phyloP scores from a whole-genome alignment of 2,888 invertebrate species.

The Vesta saturnalis region DNA sequence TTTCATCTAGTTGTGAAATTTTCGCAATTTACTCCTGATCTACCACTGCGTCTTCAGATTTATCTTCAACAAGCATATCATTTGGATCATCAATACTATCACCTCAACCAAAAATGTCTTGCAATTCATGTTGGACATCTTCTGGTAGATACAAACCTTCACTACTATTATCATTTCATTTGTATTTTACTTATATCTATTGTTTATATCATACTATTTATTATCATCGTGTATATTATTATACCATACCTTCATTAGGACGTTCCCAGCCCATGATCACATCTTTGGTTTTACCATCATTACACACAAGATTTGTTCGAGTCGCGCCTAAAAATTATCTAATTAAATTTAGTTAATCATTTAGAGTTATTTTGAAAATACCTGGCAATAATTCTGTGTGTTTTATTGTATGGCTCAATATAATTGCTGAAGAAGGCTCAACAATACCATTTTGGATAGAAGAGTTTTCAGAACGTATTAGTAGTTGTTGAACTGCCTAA shows the following conservation, averaged over 20 bases:
- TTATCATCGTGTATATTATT: too few species aligned
- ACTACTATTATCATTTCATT: too few species aligned
- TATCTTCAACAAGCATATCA: not conserved
- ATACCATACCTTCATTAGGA: not conserved
- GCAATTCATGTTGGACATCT: too few species aligned
- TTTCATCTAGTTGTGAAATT: not conserved
- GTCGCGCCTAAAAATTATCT: too few species aligned
- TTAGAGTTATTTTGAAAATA: too few species aligned
- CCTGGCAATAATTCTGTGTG: too few species aligned
- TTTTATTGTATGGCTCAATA: not conserved
- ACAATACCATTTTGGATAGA: too few species aligned
- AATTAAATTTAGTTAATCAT: not conserved
- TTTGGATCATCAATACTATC: not conserved
- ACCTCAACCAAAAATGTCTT: not conserved
- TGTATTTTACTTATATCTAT: too few species aligned
- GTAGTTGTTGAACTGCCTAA: too few species aligned
- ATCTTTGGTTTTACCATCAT: constrained; percentile 2
- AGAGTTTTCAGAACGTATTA: not conserved
- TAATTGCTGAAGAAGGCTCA: not conserved
- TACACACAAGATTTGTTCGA: not conserved
- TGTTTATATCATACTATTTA: not conserved
- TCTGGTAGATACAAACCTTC: too few species aligned
- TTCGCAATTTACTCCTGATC: not conserved
- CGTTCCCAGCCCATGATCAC: too few species aligned
- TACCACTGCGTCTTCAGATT: not conserved